Percentiles rank a stretch among this genome's conserved stretches.
Evolutionary conservation across 2,113 vertebrate genomes (phyloP).

Genomic region (Opisthocomus hoazin): DNA sequence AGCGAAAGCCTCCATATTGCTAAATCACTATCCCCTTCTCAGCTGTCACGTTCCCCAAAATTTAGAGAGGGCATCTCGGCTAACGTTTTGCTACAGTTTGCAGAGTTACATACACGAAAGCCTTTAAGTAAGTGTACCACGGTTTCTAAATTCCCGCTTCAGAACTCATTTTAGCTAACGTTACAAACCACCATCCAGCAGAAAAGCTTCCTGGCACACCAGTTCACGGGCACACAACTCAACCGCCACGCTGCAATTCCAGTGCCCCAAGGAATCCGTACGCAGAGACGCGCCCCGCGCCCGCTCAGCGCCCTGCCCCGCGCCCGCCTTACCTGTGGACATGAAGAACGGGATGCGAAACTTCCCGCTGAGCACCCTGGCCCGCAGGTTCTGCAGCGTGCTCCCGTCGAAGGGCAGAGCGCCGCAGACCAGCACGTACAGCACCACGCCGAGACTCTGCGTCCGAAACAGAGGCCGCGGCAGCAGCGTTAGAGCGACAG

Average conservation of each 20-base stretch:
- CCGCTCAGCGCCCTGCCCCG: neutral
- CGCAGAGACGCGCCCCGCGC: neutral
- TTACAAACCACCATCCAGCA: neutral
- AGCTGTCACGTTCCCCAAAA: neutral
- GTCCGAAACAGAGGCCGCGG: neutral
- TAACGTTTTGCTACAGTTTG: neutral
- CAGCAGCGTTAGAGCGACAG: neutral
- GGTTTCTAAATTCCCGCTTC: neutral
- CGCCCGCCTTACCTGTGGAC: constrained; percentile 87
- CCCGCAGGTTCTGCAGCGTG: constrained; percentile 95
- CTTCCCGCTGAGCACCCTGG: constrained; percentile 94
- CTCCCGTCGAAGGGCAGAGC: constrained; percentile 97
- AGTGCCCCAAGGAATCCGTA: neutral
- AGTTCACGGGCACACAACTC: neutral
- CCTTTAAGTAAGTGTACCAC: neutral
- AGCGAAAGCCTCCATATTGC: neutral
- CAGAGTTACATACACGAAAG: accelerated
- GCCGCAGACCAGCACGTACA: constrained; percentile 95
- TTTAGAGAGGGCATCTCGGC: neutral
- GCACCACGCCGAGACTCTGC: constrained; percentile 94
- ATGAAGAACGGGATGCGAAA: constrained; percentile 99
- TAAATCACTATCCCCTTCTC: neutral
- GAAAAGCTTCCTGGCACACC: neutral
- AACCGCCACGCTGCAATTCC: accelerated
- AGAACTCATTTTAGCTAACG: neutral